These are phyloP conservation scores for Willowsia nigromaculata DNA, from an alignment of 2,888 invertebrate genomes.

Conservation along the genomic window DNA sequence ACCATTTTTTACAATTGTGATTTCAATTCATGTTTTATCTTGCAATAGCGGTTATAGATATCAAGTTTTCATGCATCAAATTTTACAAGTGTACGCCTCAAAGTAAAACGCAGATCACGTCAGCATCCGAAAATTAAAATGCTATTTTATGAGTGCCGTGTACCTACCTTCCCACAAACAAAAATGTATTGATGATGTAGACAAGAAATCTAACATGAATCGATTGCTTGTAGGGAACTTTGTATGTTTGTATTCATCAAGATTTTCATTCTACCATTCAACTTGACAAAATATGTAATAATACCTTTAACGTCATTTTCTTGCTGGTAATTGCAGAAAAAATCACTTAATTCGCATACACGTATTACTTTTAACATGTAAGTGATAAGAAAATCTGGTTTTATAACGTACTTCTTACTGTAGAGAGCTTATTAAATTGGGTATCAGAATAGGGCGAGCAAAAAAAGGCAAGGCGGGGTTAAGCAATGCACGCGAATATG, in stretches of 20 bases:
- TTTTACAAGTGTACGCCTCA: neutral
- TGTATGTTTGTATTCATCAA: neutral
- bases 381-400: slow-evolving; percentile 48
- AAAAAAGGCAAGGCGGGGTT: neutral
- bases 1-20: neutral
- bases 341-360: slow-evolving; percentile 28
- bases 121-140: slow-evolving; percentile 32
- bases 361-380: slow-evolving; percentile 16
- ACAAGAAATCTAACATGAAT: neutral
- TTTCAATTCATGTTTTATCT: no score
- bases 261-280: neutral
- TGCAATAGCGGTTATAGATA: neutral
- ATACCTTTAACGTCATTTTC: slow-evolving; percentile 36
- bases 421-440: neutral
- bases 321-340: slow-evolving; percentile 34
- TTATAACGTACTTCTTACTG: neutral
- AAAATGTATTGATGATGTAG: neutral
- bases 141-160: neutral
- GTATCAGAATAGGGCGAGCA: no score
- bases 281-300: slow-evolving; percentile 14
- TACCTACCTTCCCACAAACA: neutral
- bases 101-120: slow-evolving; percentile 29
- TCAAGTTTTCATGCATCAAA: neutral
- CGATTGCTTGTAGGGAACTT: neutral
- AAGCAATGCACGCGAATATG: neutral